These are phyloP conservation scores for Cyrtonyx montezumae DNA, from an alignment of 2,113 vertebrate species.

Conservation along the genomic window DNA sequence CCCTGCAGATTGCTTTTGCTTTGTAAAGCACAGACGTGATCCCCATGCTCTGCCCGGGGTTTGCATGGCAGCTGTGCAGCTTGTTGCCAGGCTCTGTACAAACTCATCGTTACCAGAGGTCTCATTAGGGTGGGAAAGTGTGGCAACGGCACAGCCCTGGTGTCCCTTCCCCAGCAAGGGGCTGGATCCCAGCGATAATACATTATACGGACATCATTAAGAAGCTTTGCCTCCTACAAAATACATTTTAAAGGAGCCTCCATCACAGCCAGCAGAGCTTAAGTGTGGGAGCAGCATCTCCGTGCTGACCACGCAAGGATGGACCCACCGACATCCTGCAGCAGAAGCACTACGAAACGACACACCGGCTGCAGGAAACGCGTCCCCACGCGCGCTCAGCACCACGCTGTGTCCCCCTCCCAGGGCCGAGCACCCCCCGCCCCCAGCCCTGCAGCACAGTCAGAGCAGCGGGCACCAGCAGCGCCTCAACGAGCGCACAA, in stretches of 20 bases:
- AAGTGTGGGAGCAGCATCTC: not conserved
- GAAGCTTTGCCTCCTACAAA: not conserved
- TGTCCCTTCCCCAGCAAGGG: not conserved
- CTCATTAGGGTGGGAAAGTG: not conserved
- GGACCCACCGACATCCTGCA: not conserved
- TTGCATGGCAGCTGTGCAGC: not conserved
- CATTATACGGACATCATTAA: not conserved
- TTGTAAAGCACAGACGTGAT: not conserved
- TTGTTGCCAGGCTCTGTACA: not conserved
- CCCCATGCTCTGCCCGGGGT: not conserved
- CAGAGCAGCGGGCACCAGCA: not conserved
- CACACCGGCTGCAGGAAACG: not conserved
- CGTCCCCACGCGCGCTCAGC: not conserved
- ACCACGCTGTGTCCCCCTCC: not conserved
- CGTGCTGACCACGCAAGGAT: not conserved
- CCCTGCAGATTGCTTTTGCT: not conserved
- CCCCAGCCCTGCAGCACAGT: not conserved
- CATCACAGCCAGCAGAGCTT: not conserved
- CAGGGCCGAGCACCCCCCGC: not conserved
- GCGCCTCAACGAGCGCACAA: fast-evolving
- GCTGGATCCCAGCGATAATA: not conserved
- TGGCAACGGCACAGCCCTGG: fast-evolving
- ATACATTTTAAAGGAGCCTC: not conserved
- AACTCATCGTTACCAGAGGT: not conserved
- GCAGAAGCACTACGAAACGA: not conserved